Percentiles rank a stretch among this genome's conserved stretches.
Conservation (phyloP, 2,888 invertebrate genomes). For the Mesoligia furuncula region DNA sequence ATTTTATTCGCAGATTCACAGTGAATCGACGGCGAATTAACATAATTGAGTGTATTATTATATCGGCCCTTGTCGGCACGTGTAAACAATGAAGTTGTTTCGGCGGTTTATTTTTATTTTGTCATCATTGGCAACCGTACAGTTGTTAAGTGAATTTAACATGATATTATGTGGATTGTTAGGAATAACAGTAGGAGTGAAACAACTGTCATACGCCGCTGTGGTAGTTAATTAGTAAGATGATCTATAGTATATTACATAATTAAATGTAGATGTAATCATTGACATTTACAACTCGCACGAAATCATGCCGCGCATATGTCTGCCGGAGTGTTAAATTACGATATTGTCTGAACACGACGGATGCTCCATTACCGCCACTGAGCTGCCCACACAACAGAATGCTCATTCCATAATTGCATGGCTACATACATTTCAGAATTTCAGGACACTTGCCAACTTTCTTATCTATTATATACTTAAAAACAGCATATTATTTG, state of each 20-base stretch:
- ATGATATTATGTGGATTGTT: conserved; percentile 30
- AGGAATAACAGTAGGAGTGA: conserved; percentile 25
- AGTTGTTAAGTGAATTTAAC: conserved; percentile 50
- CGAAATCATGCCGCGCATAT: conserved; percentile 35
- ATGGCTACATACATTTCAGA: conserved; percentile 54
- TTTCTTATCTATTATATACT: conserved; percentile 44
- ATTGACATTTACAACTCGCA: conserved; percentile 51
- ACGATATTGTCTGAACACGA: conserved; percentile 68
- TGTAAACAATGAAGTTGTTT: conserved; percentile 71
- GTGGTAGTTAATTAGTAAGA: conserved; percentile 41
- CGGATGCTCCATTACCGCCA: conserved; percentile 66
- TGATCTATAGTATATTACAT: conserved; percentile 25
- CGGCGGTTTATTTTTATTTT: conserved; percentile 70
- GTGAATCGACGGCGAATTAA: conserved; percentile 87
- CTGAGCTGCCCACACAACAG: conserved; percentile 63
- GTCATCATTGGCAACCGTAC: conserved; percentile 51
- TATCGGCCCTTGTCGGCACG: conserved; percentile 77
- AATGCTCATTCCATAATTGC: conserved; percentile 55
- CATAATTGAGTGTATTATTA: conserved; percentile 86
- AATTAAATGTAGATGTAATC: conserved; percentile 52
- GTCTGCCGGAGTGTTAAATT: conserved; percentile 65
- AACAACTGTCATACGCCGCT: conserved; percentile 16
- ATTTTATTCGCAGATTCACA: conserved; percentile 88
- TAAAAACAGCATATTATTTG: conserved; percentile 48
- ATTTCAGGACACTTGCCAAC: conserved; percentile 57